A percentile compares a stretch with the other conserved stretches of the same genome.
These are phyloP conservation scores for Chloroceryle amazona DNA, from an alignment of 2,797 vertebrate species.

Conservation along the genomic window DNA sequence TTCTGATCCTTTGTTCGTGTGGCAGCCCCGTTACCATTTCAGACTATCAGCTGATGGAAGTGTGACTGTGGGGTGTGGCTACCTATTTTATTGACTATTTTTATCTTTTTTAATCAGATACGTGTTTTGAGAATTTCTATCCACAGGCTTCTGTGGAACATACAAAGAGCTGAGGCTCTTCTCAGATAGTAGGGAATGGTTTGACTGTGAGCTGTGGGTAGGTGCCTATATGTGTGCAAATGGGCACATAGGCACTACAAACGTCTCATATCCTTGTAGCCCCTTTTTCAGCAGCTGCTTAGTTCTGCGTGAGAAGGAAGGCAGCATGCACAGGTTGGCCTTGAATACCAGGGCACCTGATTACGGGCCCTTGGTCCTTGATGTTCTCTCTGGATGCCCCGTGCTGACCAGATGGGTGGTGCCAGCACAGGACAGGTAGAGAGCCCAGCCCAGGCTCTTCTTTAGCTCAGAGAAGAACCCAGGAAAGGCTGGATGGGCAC, in stretches of 20 bases:
- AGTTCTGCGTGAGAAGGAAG: too few species aligned
- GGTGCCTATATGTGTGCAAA: fast-evolving
- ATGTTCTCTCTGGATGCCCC: fast-evolving
- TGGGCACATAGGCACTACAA: neutral
- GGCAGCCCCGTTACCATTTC: neutral
- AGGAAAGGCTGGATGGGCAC: neutral
- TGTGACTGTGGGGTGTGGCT: neutral
- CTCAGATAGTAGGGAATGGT: neutral
- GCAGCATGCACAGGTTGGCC: fast-evolving
- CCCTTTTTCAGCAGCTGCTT: neutral
- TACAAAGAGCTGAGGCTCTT: neutral
- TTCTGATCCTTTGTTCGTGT: neutral
- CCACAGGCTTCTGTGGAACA: neutral
- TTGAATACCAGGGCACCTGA: fast-evolving
- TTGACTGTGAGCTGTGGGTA: fast-evolving
- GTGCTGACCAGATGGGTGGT: neutral
- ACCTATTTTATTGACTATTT: neutral
- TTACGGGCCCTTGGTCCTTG: neutral
- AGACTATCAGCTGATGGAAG: neutral
- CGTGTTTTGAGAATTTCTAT: neutral
- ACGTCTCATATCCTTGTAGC: neutral
- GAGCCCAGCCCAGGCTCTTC: fast-evolving
- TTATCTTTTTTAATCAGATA: neutral
- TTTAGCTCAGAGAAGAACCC: neutral
- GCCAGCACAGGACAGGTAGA: fast-evolving